These are phyloP conservation scores for Pandemis cinnamomeana DNA, from an alignment of 2,888 invertebrate genomes.

Conservation along the genomic window DNA sequence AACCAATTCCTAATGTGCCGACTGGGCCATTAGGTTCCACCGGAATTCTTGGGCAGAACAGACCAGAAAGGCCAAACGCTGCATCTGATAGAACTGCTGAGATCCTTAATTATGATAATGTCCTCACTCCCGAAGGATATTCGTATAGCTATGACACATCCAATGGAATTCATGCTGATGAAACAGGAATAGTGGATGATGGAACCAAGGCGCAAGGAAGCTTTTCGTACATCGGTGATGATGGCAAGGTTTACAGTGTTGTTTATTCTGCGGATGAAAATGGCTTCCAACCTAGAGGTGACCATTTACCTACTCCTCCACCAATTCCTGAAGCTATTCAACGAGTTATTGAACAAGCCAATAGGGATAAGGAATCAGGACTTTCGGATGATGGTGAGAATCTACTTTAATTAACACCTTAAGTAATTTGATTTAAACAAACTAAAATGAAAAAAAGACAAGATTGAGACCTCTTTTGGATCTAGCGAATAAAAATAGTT, in stretches of 20 bases:
- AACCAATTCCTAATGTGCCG: not conserved
- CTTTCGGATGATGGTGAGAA: slow-evolving; percentile 69
- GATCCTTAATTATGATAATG: slow-evolving; percentile 64
- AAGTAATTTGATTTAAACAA: too few relatives aligned
- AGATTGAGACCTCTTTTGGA: too few relatives aligned
- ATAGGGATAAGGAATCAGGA: slow-evolving; percentile 62
- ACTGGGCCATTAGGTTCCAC: slow-evolving; percentile 43
- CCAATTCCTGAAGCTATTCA: slow-evolving; percentile 73
- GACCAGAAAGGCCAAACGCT: slow-evolving; percentile 59
- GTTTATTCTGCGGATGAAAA: slow-evolving; percentile 75
- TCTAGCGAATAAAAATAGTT: too few relatives aligned
- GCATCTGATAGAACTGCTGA: slow-evolving; percentile 63
- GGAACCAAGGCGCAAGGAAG: slow-evolving; percentile 70
- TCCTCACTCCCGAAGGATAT: slow-evolving; percentile 63
- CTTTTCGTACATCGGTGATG: slow-evolving; percentile 74
- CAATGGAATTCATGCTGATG: slow-evolving; percentile 73
- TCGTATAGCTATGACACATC: slow-evolving; percentile 72
- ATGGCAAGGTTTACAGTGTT: slow-evolving; percentile 69
- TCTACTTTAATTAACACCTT: not conserved
- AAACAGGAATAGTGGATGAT: slow-evolving; percentile 64
- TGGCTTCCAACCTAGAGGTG: slow-evolving; percentile 70
- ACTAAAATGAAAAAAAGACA: too few relatives aligned
- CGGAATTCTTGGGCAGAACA: slow-evolving; percentile 42
- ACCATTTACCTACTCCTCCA: slow-evolving; percentile 74
- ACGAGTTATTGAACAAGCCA: slow-evolving; percentile 66